A percentile compares a stretch with the other conserved stretches of the same genome.
phyloP scores from a whole-genome alignment of 1,140 invertebrate species.

The Zaprionus lachaisei region DNA sequence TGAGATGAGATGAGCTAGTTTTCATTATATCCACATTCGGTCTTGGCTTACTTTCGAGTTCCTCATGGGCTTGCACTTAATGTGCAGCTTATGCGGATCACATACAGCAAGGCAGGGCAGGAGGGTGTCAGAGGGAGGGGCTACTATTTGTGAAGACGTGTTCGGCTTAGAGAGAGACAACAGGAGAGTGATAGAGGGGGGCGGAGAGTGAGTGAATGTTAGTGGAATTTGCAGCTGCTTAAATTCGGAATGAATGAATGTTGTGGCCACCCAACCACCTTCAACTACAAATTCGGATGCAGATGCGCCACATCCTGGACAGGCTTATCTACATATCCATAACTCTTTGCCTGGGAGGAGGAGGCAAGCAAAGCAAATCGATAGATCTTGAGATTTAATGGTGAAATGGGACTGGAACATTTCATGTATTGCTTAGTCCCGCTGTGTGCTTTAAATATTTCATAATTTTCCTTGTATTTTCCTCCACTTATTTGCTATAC shows the following conservation, averaged over 20 bases:
- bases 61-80: conserved; percentile 46
- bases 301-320: neutral
- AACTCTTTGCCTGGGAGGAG: neutral
- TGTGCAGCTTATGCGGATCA: conserved; percentile 45
- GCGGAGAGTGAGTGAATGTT: conserved; percentile 1
- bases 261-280: neutral
- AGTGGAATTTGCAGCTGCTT: conserved; percentile 28
- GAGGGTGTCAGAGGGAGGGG: neutral
- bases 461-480: neutral
- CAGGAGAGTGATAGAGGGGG: neutral
- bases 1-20: conserved; percentile 61
- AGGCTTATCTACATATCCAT: neutral
- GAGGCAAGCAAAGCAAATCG: neutral
- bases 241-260: conserved; percentile 8
- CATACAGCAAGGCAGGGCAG: neutral
- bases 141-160: conserved; percentile 30
- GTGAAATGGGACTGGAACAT: neutral
- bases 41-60: conserved; percentile 41
- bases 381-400: neutral
- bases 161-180: conserved; percentile 17
- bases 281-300: neutral
- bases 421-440: neutral
- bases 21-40: conserved; percentile 52
- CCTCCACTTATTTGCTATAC: neutral
- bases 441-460: neutral